Evolutionary conservation across 2,888 invertebrate species (phyloP).

Genomic region (Seladonia tumulorum): DNA sequence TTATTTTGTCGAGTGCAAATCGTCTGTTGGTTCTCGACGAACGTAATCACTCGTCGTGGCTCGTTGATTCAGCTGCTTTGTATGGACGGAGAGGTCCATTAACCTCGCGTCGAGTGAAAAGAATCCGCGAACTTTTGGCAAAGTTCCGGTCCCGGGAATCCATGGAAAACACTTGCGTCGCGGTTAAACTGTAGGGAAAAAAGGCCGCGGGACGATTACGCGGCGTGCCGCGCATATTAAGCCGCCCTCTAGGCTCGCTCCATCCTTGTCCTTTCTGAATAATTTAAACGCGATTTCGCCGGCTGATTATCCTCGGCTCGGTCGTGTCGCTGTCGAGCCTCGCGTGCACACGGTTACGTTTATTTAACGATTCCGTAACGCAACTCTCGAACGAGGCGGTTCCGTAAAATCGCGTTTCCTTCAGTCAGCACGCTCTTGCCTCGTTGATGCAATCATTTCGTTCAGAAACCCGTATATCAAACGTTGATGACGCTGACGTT

Average conservation of each 20-base stretch:
- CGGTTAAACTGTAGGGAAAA: background rate
- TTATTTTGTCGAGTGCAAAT: background rate
- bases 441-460: background rate
- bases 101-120: slow-evolving; percentile 27
- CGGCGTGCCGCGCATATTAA: slow-evolving; percentile 35
- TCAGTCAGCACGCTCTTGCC: background rate
- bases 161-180: slow-evolving; percentile 20
- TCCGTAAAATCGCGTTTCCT: background rate
- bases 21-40: background rate
- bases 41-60: background rate
- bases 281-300: slow-evolving; percentile 41
- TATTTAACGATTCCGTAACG: slow-evolving; percentile 10
- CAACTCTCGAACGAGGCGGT: background rate
- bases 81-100: slow-evolving; percentile 10
- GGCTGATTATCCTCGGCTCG: slow-evolving; percentile 38
- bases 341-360: slow-evolving; percentile 19
- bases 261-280: slow-evolving; percentile 17
- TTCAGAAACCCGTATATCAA: background rate
- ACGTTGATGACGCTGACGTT: background rate
- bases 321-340: background rate
- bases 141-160: slow-evolving; percentile 22
- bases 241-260: background rate
- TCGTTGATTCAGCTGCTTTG: slow-evolving; percentile 5
- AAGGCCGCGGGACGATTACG: slow-evolving; percentile 22
- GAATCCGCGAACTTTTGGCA: slow-evolving; percentile 25